Base-by-base conservation (phyloP, 2,797 vertebrate genomes). In the Steatocranus sp. region DNA sequence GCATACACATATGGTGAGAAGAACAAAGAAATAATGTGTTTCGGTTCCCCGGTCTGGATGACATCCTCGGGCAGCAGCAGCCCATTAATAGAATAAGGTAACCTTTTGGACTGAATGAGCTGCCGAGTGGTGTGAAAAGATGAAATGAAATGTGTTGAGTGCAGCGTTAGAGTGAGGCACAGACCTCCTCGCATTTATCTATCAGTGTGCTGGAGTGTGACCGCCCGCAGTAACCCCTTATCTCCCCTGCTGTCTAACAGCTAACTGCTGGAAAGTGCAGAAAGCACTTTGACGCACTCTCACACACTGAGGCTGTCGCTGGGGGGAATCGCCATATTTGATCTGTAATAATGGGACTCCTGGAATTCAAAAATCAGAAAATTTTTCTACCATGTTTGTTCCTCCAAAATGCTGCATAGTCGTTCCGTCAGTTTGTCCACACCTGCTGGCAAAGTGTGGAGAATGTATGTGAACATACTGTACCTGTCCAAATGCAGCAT, bases 131-230 rank as follows among this genome's bases (percentile, higher is more conserved):
- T 12, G 25, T 73, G 68, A 48, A 73, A 73, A 73, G 74, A 86
- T 86, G 56, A 78, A 77, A 84, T 80, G 63, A 86, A 80, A 84
- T 78, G 79, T 56, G 74, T 34, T 43, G 30, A 79, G 73, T 54
- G 46, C 38, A 63, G 83, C 73, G 61, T 80, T 17, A 70, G 70
- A 77, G 76, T 27, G 76, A 88, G 79, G 68, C 78, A 27, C 58
- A 79, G 43, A 70, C 84, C 48, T 73, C 46, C 66, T 73, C 10
- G 41, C 68, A 73, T 73, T 84, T 79, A 82, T 82, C 82, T 78
- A 56, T 76, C 53, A 68, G 61, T 80, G 51, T 50, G 48, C 73
- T 77, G 80, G 51, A 81, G 83, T 81, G 80, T 87, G 85, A 87
- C 85, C 25, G 30, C 43, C 75, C 5, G 23, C 43, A 61, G 54